phyloP scores from a whole-genome alignment of 2,888 invertebrate genomes.

The Meteorus colon region DNA sequence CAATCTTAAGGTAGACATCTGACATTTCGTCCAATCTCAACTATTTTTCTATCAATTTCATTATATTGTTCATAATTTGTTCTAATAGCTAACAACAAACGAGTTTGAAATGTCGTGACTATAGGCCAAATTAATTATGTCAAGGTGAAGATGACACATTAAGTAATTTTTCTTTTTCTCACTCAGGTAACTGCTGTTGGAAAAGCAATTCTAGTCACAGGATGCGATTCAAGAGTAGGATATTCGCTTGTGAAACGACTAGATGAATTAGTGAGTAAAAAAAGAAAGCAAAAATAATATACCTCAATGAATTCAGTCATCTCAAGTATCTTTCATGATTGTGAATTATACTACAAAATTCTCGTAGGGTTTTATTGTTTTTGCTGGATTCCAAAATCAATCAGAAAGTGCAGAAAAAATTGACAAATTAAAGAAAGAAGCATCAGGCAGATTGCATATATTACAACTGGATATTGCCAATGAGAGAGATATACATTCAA shows the following conservation, averaged over 20 bases:
- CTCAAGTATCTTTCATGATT: not conserved
- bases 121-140: not conserved
- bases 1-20: conserved; percentile 82
- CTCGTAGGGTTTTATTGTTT: conserved; percentile 86
- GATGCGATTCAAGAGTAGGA: conserved; percentile 86
- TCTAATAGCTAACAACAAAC: not conserved
- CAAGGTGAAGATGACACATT: not conserved
- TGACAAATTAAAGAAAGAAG: conserved; percentile 84
- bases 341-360: not conserved
- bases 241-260: conserved; percentile 84
- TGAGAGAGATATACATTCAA: conserved; percentile 84
- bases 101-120: not conserved
- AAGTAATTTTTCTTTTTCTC: conserved; percentile 23
- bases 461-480: conserved; percentile 88
- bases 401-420: conserved; percentile 80
- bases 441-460: conserved; percentile 83
- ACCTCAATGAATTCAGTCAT: not conserved
- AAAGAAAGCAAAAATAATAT: conserved; percentile 19
- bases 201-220: conserved; percentile 88
- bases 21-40: not conserved
- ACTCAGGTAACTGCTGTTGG: conserved; percentile 85
- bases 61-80: not conserved
- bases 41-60: not conserved
- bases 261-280: conserved; percentile 79
- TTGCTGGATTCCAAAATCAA: conserved; percentile 85